Evolutionary conservation across 1,140 invertebrate genomes (phyloP).

Genomic region (Meteorus sp.): DNA sequence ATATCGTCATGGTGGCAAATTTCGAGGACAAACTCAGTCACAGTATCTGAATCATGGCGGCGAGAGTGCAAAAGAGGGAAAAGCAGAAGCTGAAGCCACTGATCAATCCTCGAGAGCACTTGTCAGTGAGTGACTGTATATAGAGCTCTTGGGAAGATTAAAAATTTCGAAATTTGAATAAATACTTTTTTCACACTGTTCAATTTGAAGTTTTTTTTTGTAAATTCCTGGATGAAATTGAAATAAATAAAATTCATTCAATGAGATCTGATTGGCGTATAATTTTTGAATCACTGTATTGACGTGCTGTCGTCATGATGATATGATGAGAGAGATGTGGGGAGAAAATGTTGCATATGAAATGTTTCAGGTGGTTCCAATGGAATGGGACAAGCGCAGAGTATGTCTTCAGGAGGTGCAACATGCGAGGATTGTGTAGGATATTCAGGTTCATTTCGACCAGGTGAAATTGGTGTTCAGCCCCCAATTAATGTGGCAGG

Average conservation of each 20-base stretch:
- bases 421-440: slow-evolving; percentile 53
- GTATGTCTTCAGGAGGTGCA: slow-evolving; percentile 58
- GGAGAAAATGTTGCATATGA: slow-evolving; percentile 8
- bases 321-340: background rate
- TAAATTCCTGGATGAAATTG: too few species aligned
- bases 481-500: too few species aligned
- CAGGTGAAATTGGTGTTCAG: too few species aligned
- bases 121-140: slow-evolving; percentile 80
- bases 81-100: slow-evolving; percentile 76
- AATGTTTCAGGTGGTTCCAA: slow-evolving; percentile 64
- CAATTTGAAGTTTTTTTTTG: slow-evolving; percentile 4
- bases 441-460: too few species aligned
- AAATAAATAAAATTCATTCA: too few species aligned
- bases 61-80: slow-evolving; percentile 64
- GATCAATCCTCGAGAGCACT: slow-evolving; percentile 71
- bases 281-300: background rate
- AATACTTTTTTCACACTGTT: slow-evolving; percentile 15
- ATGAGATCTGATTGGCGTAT: background rate
- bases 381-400: slow-evolving; percentile 82
- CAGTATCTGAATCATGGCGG: slow-evolving; percentile 72
- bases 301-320: background rate
- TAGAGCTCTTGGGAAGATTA: too few species aligned
- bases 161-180: background rate
- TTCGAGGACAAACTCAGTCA: slow-evolving; percentile 77
- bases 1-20: slow-evolving; percentile 39